Conservation (phyloP, 2,888 invertebrate species). For the Hymenopus coronatus region DNA sequence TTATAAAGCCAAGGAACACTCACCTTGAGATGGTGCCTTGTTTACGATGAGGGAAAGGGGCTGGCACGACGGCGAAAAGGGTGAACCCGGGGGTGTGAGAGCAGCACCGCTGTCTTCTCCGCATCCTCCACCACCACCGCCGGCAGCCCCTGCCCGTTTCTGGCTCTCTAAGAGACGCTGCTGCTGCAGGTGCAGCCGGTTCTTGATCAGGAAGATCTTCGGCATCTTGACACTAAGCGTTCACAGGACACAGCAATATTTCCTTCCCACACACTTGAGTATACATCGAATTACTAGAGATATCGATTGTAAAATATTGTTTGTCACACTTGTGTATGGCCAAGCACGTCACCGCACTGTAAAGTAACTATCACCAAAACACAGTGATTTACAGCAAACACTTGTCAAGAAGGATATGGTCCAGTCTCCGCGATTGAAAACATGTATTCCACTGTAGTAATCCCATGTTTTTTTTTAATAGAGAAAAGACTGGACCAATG, state of each 20-base stretch:
- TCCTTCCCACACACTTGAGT: not conserved
- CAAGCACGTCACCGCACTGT: not conserved
- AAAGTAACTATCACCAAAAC: not conserved
- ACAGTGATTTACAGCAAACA: not conserved
- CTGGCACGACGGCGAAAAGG: conserved; percentile 41
- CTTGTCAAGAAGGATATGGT: not conserved
- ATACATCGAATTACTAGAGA: not conserved
- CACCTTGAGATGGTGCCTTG: conserved; percentile 37
- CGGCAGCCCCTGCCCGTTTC: conserved; percentile 53
- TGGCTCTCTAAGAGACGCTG: conserved; percentile 78
- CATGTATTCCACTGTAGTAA: not conserved
- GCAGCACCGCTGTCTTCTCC: conserved; percentile 41
- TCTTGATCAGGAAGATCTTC: conserved; percentile 90
- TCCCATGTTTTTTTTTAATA: not conserved
- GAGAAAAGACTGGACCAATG: not conserved
- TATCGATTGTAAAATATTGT: not conserved
- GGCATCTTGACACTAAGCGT: conserved; percentile 61
- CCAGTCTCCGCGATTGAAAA: not conserved
- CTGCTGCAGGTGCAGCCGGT: conserved; percentile 89
- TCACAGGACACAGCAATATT: not conserved
- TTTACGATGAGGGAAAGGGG: conserved; percentile 53
- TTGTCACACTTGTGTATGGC: not conserved
- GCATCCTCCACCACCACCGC: conserved; percentile 41
- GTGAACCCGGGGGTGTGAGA: conserved; percentile 45
- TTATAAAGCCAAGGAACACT: not conserved